Conservation (phyloP, 2,888 invertebrate genomes). For the Morpho helenor region DNA sequence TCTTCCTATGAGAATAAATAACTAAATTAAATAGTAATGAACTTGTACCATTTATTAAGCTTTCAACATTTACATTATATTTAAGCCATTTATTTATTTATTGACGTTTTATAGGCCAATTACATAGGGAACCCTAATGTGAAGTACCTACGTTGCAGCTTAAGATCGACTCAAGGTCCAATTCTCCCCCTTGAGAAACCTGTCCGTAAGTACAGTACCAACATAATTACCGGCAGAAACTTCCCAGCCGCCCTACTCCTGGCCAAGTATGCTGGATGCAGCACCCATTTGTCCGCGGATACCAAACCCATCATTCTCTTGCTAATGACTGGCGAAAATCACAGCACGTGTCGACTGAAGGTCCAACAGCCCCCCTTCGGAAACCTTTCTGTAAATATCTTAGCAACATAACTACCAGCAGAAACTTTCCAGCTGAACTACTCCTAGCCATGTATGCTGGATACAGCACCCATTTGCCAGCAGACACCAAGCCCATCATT, state of each 20-base stretch:
- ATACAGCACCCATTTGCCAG: constrained; percentile 94
- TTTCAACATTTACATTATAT: too few species aligned
- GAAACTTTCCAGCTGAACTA: constrained; percentile 77
- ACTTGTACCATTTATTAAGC: too few species aligned
- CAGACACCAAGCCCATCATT: constrained; percentile 90
- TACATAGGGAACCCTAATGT: too few species aligned
- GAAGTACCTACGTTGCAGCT: too few species aligned
- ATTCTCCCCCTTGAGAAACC: constrained; percentile 73
- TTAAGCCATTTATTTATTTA: too few species aligned
- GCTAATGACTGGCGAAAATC: constrained; percentile 86
- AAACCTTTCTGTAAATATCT: constrained; percentile 69
- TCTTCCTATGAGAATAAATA: constrained; percentile 81
- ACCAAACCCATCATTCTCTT: constrained; percentile 93
- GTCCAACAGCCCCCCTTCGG: constrained; percentile 72
- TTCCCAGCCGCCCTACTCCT: constrained; percentile 79
- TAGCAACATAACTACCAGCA: constrained; percentile 70
- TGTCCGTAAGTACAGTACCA: constrained; percentile 68
- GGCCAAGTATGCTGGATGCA: constrained; percentile 88
- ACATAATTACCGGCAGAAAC: constrained; percentile 83
- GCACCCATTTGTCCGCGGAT: constrained; percentile 93
- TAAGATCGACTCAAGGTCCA: constrained; percentile 51
- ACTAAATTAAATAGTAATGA: too few species aligned
- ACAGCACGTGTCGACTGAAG: constrained; percentile 83
- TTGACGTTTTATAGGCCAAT: too few species aligned
- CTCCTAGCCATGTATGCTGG: constrained; percentile 87